Conservation (phyloP, 2,797 vertebrate genomes). For the Sebastolobus alascanus region DNA sequence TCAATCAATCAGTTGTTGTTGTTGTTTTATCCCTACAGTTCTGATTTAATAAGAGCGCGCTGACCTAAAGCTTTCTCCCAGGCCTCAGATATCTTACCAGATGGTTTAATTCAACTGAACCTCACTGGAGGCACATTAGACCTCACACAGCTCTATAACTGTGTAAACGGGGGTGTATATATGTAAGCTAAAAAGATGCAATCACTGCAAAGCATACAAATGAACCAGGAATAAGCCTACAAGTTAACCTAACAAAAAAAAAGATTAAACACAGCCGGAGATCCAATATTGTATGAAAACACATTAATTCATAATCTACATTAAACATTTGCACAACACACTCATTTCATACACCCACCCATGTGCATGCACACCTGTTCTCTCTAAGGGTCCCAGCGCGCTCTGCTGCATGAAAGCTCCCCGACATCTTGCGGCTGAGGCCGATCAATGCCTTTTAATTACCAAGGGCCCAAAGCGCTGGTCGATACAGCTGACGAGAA, state of each 20-base stretch:
- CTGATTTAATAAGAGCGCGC: slow-evolving; percentile 55
- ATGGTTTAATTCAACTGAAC: slow-evolving; percentile 47
- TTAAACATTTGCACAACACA: neutral
- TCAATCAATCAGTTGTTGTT: slow-evolving; percentile 64
- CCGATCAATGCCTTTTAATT: slow-evolving; percentile 88
- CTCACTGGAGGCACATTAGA: slow-evolving; percentile 45
- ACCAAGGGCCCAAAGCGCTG: slow-evolving; percentile 78
- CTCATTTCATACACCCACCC: neutral
- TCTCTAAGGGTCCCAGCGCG: slow-evolving; percentile 17
- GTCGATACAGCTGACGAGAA: slow-evolving; percentile 82
- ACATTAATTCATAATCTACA: neutral
- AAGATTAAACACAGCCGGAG: neutral
- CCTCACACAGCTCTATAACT: slow-evolving; percentile 16
- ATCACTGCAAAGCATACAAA: slow-evolving; percentile 37
- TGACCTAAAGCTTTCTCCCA: slow-evolving; percentile 20
- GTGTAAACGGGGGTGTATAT: slow-evolving; percentile 22
- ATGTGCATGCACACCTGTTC: slow-evolving; percentile 55
- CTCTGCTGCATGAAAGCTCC: slow-evolving; percentile 61
- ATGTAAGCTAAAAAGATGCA: slow-evolving; percentile 38
- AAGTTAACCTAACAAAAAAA: neutral
- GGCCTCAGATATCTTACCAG: slow-evolving; percentile 47
- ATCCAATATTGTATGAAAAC: neutral
- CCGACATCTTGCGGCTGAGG: slow-evolving; percentile 65
- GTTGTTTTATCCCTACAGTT: slow-evolving; percentile 16
- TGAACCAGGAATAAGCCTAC: slow-evolving; percentile 16